Evolutionary conservation across 1,140 invertebrate genomes (phyloP).

Genomic region (Cherax quadricarinatus): DNA sequence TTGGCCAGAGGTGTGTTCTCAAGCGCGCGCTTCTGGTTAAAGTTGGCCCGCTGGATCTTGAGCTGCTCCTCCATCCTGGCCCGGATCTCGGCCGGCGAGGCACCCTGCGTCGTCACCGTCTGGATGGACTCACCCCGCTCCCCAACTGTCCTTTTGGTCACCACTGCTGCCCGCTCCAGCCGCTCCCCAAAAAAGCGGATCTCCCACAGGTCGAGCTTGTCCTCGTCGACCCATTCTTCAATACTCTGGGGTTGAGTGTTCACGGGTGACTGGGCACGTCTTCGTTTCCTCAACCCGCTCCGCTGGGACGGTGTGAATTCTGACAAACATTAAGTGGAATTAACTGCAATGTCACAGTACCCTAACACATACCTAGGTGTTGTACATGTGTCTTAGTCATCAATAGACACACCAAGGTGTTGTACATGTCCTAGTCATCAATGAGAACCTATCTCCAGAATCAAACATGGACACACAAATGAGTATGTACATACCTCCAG

Average conservation of each 20-base stretch:
- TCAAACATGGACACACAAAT: too few relatives aligned
- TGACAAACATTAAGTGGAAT: constrained; percentile 74
- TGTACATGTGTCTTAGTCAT: too few relatives aligned
- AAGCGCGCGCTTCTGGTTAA: constrained; percentile 67
- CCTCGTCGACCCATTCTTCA: constrained; percentile 97
- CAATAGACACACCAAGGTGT: too few relatives aligned
- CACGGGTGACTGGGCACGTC: constrained; percentile 91
- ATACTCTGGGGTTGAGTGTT: constrained; percentile 92
- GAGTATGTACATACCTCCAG: too few relatives aligned
- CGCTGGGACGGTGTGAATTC: constrained; percentile 94
- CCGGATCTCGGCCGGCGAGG: constrained; percentile 57
- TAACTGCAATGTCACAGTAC: too few relatives aligned
- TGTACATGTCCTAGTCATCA: too few relatives aligned
- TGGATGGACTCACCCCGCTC: constrained; percentile 42
- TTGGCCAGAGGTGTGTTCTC: constrained; percentile 48
- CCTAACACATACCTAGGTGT: too few relatives aligned
- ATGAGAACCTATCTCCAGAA: too few relatives aligned
- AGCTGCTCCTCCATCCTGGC: constrained; percentile 71
- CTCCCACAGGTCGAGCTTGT: constrained; percentile 97
- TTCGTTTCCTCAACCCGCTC: constrained; percentile 93
- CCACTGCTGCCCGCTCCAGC: constrained; percentile 74
- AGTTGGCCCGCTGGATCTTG: constrained; percentile 70
- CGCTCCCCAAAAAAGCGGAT: constrained; percentile 96
- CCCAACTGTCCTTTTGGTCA: constrained; percentile 46
- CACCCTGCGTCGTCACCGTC: constrained; percentile 35